These are phyloP conservation scores for Sarcophaga variegata DNA, from an alignment of 2,888 invertebrate species.

Conservation along the genomic window DNA sequence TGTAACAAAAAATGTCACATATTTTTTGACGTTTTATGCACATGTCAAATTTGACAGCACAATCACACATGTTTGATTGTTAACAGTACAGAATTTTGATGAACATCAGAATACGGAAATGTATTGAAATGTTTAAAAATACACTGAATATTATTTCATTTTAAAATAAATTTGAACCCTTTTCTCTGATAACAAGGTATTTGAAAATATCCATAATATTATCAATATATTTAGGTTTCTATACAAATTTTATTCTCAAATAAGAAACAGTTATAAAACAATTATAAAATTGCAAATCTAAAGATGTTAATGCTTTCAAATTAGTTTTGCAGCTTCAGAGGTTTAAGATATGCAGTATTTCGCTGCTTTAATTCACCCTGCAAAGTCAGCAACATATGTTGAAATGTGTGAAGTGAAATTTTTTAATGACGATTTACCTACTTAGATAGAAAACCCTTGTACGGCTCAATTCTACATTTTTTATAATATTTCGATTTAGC, in stretches of 20 bases:
- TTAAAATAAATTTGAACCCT: background rate
- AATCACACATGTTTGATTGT: constrained; percentile 67
- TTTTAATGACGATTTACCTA: too few species aligned
- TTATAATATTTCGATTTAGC: too few species aligned
- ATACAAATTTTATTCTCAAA: background rate
- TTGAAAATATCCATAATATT: background rate
- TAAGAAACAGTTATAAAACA: background rate
- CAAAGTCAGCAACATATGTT: too few species aligned
- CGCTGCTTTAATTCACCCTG: too few species aligned
- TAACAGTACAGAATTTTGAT: constrained; percentile 42
- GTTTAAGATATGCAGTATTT: too few species aligned
- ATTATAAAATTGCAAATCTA: too few species aligned
- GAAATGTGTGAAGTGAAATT: too few species aligned
- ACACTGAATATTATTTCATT: background rate
- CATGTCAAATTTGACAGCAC: constrained; percentile 76
- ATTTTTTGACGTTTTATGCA: constrained; percentile 76
- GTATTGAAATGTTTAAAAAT: constrained; percentile 14
- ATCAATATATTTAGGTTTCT: background rate
- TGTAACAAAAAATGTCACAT: constrained; percentile 70
- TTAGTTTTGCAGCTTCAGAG: too few species aligned
- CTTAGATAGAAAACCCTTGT: too few species aligned
- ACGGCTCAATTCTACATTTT: too few species aligned
- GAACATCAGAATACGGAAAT: constrained; percentile 32
- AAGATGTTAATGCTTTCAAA: too few species aligned
- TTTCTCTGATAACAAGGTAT: background rate